A percentile compares a stretch with the other conserved stretches of the same genome.
Conservation (phyloP, 2,113 vertebrate species). For the Anas platyrhynchos region DNA sequence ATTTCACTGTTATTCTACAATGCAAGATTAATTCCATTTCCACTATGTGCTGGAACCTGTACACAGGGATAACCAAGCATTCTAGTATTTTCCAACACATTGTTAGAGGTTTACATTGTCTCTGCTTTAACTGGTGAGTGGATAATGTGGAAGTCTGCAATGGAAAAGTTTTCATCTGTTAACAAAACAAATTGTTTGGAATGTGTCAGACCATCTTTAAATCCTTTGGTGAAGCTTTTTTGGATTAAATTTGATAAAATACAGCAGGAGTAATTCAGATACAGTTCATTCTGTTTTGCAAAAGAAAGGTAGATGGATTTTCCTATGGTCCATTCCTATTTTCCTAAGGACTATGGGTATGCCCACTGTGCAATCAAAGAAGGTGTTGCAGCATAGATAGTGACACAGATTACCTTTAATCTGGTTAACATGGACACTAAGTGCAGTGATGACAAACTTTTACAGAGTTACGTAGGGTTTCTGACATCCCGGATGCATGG, state of each 20-base stretch:
- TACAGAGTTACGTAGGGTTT: neutral
- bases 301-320: neutral
- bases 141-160: neutral
- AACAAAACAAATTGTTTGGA: neutral
- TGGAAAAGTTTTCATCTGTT: neutral
- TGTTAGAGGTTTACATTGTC: neutral
- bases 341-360: neutral
- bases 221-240: neutral
- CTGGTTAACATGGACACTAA: neutral
- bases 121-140: neutral
- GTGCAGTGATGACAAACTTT: neutral
- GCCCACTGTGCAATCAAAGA: neutral
- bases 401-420: neutral
- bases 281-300: neutral
- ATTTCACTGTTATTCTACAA: neutral
- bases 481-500: neutral
- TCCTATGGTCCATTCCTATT: neutral
- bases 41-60: neutral
- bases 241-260: neutral
- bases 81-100: neutral
- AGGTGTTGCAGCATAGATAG: neutral
- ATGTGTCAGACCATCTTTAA: neutral
- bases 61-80: neutral
- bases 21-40: neutral
- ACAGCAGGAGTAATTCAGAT: neutral